Evolutionary conservation across 2,888 invertebrate genomes (phyloP).

Genomic region (Seira ritae): DNA sequence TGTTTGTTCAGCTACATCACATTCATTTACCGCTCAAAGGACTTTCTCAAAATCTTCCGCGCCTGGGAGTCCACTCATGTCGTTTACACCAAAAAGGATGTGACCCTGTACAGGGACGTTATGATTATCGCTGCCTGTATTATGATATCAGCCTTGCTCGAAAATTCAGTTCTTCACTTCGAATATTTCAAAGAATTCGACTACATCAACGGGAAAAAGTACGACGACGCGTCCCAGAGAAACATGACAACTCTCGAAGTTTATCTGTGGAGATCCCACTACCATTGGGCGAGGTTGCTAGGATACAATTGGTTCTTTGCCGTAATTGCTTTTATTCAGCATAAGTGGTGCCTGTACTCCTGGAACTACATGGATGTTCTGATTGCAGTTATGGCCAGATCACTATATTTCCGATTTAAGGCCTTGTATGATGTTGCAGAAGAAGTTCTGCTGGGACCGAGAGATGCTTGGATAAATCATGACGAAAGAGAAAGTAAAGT

Average conservation of each 20-base stretch:
- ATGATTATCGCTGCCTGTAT: constrained; percentile 11
- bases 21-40: constrained; percentile 9
- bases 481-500: neutral
- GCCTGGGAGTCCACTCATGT: constrained; percentile 19
- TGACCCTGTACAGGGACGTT: constrained; percentile 32
- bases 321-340: constrained; percentile 13
- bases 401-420: constrained; percentile 61
- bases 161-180: constrained; percentile 54
- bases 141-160: constrained; percentile 43
- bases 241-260: constrained; percentile 2
- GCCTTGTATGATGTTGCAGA: constrained; percentile 43
- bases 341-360: constrained; percentile 49
- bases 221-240: no score
- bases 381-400: constrained; percentile 51
- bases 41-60: constrained; percentile 23
- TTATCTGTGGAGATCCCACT: constrained; percentile 5
- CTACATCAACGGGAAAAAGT: constrained; percentile 30
- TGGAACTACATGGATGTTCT: constrained; percentile 63
- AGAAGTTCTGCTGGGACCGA: constrained; percentile 1
- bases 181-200: constrained; percentile 45
- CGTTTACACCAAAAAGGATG: constrained; percentile 36
- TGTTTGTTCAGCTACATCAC: constrained; percentile 26
- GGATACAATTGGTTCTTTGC: constrained; percentile 32
- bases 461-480: neutral
- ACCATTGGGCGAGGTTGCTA: neutral